These are phyloP conservation scores for Strongylocentrotus purpuratus DNA, from an alignment of 35 echinoderm and acorn worm species.

Conservation along the genomic window DNA sequence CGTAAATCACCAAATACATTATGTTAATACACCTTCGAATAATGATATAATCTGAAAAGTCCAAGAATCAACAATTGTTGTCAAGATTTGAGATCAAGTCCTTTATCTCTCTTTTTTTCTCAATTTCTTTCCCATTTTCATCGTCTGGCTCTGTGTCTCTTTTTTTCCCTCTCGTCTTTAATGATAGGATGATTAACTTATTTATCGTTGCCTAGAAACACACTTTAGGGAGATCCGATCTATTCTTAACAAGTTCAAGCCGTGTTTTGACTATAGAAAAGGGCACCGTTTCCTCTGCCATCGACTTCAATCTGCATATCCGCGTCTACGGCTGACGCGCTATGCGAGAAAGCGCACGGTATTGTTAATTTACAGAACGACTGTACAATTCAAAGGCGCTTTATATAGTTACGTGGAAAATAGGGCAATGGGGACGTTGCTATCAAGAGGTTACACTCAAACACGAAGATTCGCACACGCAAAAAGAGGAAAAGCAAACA, in stretches of 20 bases:
- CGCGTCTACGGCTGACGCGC: background rate
- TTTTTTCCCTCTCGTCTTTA: background rate
- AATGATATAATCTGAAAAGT: background rate
- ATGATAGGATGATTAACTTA: background rate
- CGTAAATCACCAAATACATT: no score
- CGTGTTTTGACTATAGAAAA: background rate
- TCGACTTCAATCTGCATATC: background rate
- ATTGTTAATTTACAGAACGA: no score
- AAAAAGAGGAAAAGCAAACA: background rate
- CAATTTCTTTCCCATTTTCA: background rate
- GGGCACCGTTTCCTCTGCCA: background rate
- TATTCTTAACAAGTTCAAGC: slow-evolving; percentile 13
- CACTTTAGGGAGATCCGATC: background rate
- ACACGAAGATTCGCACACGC: slow-evolving; percentile 15
- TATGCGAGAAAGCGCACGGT: background rate
- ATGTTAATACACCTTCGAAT: background rate
- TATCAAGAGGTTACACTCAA: background rate
- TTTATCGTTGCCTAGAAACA: slow-evolving; percentile 40
- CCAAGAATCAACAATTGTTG: background rate
- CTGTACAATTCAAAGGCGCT: no score
- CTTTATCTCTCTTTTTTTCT: background rate
- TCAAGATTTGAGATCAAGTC: background rate
- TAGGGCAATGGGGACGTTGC: background rate
- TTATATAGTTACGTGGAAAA: background rate
- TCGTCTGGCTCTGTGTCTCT: background rate